phyloP scores from a whole-genome alignment of 64 coral and sea anemone species.

The Hydrozoanthus tunicans region DNA sequence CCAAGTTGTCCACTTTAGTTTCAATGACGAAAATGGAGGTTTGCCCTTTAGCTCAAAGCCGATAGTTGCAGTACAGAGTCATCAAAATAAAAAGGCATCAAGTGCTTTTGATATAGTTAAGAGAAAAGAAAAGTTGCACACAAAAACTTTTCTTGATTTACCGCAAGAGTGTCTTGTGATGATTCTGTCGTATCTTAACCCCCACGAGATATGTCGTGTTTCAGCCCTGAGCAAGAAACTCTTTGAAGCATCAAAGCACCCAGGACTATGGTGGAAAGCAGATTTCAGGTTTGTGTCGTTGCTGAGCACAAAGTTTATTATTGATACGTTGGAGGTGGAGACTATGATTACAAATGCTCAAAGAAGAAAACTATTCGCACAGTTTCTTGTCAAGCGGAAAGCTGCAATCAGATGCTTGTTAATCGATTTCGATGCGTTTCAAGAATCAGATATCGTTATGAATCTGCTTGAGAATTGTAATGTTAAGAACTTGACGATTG shows the following conservation, averaged over 20 bases:
- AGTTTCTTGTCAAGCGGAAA: slow-evolving; percentile 63
- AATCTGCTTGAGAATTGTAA: slow-evolving; percentile 53
- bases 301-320: background rate
- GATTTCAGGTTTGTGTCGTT: slow-evolving; percentile 47
- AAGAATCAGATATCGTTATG: slow-evolving; percentile 49
- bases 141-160: slow-evolving; percentile 30
- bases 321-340: background rate
- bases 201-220: slow-evolving; percentile 51
- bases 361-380: slow-evolving; percentile 65
- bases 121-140: background rate
- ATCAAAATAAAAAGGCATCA: background rate
- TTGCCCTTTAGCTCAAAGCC: background rate
- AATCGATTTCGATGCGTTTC: slow-evolving; percentile 36
- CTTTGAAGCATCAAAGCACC: slow-evolving; percentile 46
- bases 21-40: background rate
- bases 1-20: background rate
- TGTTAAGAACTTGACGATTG: slow-evolving; percentile 48
- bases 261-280: slow-evolving; percentile 53
- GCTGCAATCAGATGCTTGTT: slow-evolving; percentile 48
- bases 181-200: slow-evolving; percentile 15
- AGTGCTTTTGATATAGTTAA: background rate
- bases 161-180: slow-evolving; percentile 65
- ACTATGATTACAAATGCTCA: slow-evolving; percentile 23
- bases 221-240: slow-evolving; percentile 46
- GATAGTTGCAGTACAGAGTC: background rate